A percentile compares a stretch with the other conserved stretches of the same genome.
phyloP scores from a whole-genome alignment of 2,888 invertebrate genomes.

The Diarsia dahlii region DNA sequence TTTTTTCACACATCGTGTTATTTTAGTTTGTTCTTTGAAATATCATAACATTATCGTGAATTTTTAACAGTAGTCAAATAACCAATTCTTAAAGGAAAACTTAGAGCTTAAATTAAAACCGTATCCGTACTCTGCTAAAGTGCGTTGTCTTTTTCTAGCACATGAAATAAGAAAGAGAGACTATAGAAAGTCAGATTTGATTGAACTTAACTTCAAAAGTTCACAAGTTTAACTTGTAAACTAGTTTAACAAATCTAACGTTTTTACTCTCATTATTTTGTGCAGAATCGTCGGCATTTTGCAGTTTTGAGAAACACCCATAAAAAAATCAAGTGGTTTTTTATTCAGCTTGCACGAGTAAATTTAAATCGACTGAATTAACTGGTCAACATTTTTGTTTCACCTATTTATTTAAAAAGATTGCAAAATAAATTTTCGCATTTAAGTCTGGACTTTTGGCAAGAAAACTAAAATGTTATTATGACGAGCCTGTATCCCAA shows the following conservation, averaged over 20 bases:
- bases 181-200: neutral
- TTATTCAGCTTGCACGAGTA: no score
- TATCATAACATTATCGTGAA: no score
- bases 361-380: neutral
- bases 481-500: constrained; percentile 23
- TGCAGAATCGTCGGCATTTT: neutral
- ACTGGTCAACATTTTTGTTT: neutral
- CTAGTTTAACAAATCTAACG: neutral
- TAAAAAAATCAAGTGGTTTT: neutral
- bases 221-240: constrained; percentile 3
- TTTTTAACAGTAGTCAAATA: no score
- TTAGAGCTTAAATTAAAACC: neutral
- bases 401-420: neutral
- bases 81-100: no score
- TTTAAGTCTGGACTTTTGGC: neutral
- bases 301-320: neutral
- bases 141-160: constrained; percentile 9
- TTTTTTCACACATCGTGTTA: no score
- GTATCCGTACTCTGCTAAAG: neutral
- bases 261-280: neutral
- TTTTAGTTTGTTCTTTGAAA: no score
- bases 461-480: neutral
- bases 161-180: neutral
- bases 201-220: constrained; percentile 14
- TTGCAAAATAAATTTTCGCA: neutral